A percentile compares a stretch with the other conserved stretches of the same genome.
Conservation (phyloP, 2,797 vertebrate species). For the Leuciscus waleckii region DNA sequence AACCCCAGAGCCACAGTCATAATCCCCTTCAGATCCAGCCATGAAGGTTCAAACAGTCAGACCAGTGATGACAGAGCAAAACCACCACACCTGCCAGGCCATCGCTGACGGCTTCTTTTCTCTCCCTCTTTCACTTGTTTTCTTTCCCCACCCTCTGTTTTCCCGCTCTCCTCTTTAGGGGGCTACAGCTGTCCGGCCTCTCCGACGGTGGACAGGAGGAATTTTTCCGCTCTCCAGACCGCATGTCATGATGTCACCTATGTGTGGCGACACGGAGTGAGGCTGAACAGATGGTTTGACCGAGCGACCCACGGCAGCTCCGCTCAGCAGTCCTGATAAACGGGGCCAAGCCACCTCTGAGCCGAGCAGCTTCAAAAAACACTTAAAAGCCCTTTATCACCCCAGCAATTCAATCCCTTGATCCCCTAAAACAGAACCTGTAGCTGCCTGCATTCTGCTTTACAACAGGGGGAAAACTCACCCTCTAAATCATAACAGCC, state of each 20-base stretch:
- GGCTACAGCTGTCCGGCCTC: conserved; percentile 46
- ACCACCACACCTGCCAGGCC: conserved; percentile 57
- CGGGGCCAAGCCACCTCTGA: conserved; percentile 32
- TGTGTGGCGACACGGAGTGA: conserved; percentile 67
- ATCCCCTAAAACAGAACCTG: conserved; percentile 49
- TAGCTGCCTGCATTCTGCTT: conserved; percentile 8
- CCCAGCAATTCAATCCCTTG: conserved; percentile 49
- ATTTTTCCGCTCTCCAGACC: conserved; percentile 71
- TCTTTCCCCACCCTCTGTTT: conserved; percentile 34
- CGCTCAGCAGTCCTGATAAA: conserved; percentile 50
- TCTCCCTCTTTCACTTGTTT: conserved; percentile 52
- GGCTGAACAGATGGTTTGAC: conserved; percentile 66
- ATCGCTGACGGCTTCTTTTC: conserved; percentile 57
- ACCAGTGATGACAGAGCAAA: conserved; percentile 66
- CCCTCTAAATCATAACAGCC: conserved; percentile 39
- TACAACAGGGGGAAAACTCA: conserved; percentile 4
- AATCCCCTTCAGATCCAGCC: conserved; percentile 51
- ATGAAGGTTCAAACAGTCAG: conserved; percentile 41
- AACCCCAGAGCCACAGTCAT: conserved; percentile 46
- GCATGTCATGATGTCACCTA: conserved; percentile 77
- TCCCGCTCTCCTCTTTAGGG: conserved; percentile 44
- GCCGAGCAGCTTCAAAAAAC: conserved; percentile 46
- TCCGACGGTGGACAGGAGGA: conserved; percentile 56
- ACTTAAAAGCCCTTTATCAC: conserved; percentile 55
- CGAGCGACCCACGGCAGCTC: conserved; percentile 50